Percentiles rank a stretch among this genome's conserved stretches.
Conservation (phyloP, 2,888 invertebrate genomes). For the Pterostichus niger region DNA sequence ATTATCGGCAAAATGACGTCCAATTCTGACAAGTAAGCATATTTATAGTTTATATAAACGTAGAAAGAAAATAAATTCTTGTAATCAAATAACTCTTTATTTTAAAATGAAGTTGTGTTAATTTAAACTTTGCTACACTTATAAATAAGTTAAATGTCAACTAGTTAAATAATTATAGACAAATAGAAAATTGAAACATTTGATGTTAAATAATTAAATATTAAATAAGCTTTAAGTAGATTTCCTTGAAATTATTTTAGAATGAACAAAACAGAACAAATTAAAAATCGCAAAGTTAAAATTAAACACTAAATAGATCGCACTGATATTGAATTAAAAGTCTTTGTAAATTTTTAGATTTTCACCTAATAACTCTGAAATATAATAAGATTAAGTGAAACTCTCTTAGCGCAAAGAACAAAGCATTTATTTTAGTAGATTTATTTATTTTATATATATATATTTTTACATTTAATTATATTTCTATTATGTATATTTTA, state of each 20-base stretch:
- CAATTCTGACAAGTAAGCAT: constrained; percentile 25
- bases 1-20: constrained; percentile 11
- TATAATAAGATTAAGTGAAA: constrained; percentile 18
- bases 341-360: constrained; percentile 33
- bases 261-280: background rate
- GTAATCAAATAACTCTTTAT: constrained; percentile 1
- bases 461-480: constrained; percentile 36
- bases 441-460: constrained; percentile 62
- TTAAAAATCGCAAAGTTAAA: constrained; percentile 47
- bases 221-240: constrained; percentile 29
- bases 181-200: background rate
- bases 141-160: constrained; percentile 6
- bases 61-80: constrained; percentile 18
- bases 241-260: constrained; percentile 17
- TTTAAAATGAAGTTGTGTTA: constrained; percentile 34
- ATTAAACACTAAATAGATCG: constrained; percentile 37
- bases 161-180: no score
- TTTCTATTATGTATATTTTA: constrained; percentile 57
- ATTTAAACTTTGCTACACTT: constrained; percentile 56
- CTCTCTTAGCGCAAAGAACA: constrained; percentile 47
- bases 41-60: constrained; percentile 10
- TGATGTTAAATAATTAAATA: constrained; percentile 9
- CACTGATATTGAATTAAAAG: constrained; percentile 41
- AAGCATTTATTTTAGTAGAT: constrained; percentile 55
- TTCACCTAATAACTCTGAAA: constrained; percentile 7